These are phyloP conservation scores for Argyra leucocephala DNA, from an alignment of 2,888 invertebrate species.

Conservation along the genomic window DNA sequence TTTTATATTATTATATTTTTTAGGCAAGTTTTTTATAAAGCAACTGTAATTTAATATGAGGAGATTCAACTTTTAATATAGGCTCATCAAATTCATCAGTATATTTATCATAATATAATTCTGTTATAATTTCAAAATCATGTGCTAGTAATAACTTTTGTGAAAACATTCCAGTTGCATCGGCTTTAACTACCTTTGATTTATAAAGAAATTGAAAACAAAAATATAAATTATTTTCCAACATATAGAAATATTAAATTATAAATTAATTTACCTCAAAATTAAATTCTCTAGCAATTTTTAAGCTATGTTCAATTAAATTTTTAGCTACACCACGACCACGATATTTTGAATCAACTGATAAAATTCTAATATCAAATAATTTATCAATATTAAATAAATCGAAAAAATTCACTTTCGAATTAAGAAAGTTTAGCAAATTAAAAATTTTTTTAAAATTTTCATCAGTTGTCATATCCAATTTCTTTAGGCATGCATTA, in stretches of 20 bases:
- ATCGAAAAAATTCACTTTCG: constrained; percentile 58
- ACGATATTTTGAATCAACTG: constrained; percentile 57
- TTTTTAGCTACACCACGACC: constrained; percentile 67
- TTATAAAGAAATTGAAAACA: constrained; percentile 11
- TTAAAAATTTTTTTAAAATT: constrained; percentile 72
- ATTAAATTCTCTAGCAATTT: constrained; percentile 54
- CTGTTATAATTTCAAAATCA: constrained; percentile 55
- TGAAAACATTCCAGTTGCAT: constrained; percentile 71
- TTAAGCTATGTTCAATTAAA: constrained; percentile 57
- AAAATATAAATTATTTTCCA: neutral
- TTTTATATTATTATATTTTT: neutral
- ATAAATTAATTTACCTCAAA: constrained; percentile 51
- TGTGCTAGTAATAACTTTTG: constrained; percentile 63
- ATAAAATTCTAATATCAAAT: constrained; percentile 71
- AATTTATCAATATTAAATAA: constrained; percentile 58
- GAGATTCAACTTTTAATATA: constrained; percentile 51
- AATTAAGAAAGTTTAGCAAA: constrained; percentile 61
- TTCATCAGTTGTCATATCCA: constrained; percentile 53
- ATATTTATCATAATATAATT: constrained; percentile 62
- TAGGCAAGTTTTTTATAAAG: constrained; percentile 42
- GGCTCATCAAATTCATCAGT: constrained; percentile 51
- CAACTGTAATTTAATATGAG: constrained; percentile 64
- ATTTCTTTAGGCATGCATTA: constrained; percentile 57
- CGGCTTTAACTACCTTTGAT: constrained; percentile 61
- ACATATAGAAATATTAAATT: neutral